Evolutionary conservation across 2,113 vertebrate species (phyloP).

Genomic region (Cettia cetti): DNA sequence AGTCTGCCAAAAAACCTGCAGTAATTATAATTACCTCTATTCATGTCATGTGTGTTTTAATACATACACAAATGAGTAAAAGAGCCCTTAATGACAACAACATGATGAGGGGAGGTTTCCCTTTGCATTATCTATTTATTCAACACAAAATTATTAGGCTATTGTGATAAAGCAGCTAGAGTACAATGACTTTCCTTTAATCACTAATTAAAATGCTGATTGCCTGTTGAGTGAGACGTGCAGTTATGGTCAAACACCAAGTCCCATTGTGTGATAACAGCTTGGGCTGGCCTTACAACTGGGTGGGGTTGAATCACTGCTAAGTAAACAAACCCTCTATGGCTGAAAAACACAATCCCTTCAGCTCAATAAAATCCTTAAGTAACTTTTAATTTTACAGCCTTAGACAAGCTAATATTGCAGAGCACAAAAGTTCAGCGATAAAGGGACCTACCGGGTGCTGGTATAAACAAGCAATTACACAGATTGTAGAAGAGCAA

Average conservation of each 20-base stretch:
- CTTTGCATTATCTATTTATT: conserved; percentile 83
- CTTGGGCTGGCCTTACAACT: conserved; percentile 79
- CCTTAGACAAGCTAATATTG: conserved; percentile 65
- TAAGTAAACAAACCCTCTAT: conserved; percentile 69
- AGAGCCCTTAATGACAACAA: conserved; percentile 76
- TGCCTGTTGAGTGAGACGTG: conserved; percentile 82
- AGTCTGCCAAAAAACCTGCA: conserved; percentile 49
- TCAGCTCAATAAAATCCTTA: conserved; percentile 68
- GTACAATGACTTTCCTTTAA: conserved; percentile 83
- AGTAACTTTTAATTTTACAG: conserved; percentile 73
- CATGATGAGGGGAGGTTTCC: conserved; percentile 77
- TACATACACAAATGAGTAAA: conserved; percentile 72
- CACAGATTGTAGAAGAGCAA: conserved; percentile 59
- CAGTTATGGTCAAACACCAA: conserved; percentile 81
- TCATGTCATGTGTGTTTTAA: conserved; percentile 72
- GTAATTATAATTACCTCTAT: conserved; percentile 76
- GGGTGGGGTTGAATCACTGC: conserved; percentile 63
- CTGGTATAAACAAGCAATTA: conserved; percentile 70
- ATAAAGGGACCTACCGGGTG: conserved; percentile 67
- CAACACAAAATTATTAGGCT: conserved; percentile 84
- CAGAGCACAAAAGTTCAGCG: conserved; percentile 61
- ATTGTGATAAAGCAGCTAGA: conserved; percentile 83
- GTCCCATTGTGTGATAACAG: conserved; percentile 76
- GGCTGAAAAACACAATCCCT: conserved; percentile 65
- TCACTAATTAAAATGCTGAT: conserved; percentile 86